These are phyloP conservation scores for Cisticola juncidis DNA, from an alignment of 2,113 vertebrate genomes.

Conservation along the genomic window DNA sequence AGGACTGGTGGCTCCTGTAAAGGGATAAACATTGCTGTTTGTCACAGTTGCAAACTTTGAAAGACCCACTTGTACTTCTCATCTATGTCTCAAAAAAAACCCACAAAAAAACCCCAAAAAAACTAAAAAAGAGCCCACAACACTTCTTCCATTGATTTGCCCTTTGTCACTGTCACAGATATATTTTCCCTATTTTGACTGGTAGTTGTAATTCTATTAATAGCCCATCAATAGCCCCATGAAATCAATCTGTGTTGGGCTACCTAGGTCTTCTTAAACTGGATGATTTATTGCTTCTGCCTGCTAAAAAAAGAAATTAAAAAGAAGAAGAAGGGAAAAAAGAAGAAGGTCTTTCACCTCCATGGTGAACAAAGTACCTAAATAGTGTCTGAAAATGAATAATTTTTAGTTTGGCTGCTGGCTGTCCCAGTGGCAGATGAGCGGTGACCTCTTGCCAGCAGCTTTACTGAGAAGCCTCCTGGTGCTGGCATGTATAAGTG, in stretches of 20 bases:
- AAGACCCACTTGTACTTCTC: constrained; percentile 37
- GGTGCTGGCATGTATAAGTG: constrained; percentile 76
- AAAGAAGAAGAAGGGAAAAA: not conserved
- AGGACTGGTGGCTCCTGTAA: not conserved
- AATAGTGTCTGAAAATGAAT: constrained; percentile 72
- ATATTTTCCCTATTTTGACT: constrained; percentile 84
- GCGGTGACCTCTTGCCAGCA: constrained; percentile 77
- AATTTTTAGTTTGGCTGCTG: constrained; percentile 68
- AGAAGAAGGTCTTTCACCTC: constrained; percentile 24
- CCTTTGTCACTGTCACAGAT: constrained; percentile 79
- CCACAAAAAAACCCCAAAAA: not conserved
- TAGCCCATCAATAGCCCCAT: constrained; percentile 76
- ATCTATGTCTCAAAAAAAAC: not conserved
- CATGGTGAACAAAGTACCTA: constrained; percentile 55
- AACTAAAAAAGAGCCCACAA: not conserved
- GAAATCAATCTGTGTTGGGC: constrained; percentile 75
- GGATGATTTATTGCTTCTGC: constrained; percentile 84
- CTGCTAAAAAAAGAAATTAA: constrained; percentile 14
- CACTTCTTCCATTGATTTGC: constrained; percentile 78
- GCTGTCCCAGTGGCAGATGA: constrained; percentile 52
- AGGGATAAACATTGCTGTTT: constrained; percentile 14
- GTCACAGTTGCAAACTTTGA: constrained; percentile 17
- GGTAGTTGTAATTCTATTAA: constrained; percentile 86
- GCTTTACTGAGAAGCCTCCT: constrained; percentile 77
- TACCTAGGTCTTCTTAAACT: constrained; percentile 78